Evolutionary conservation across 2,113 vertebrate species (phyloP).

Genomic region (Ibidorhyncha struthersii): DNA sequence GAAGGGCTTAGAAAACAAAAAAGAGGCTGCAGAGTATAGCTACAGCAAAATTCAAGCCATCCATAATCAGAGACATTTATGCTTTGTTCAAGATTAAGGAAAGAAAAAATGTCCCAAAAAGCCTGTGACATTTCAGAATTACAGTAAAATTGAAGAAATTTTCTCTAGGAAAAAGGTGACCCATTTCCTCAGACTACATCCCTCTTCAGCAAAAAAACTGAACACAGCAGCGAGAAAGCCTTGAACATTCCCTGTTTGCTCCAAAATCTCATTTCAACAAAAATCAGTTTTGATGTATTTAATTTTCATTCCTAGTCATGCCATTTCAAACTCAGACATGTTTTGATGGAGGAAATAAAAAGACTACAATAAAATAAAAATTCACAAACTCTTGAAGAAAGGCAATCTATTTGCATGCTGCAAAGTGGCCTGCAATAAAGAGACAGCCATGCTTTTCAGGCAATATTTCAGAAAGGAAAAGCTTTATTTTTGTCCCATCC

Average conservation of each 20-base stretch:
- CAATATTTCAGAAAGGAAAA: slow-evolving; percentile 7
- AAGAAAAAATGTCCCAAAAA: background rate
- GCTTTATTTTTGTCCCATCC: slow-evolving; percentile 28
- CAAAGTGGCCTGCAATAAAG: slow-evolving; percentile 34
- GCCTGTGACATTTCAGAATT: slow-evolving; percentile 32
- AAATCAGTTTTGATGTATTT: slow-evolving; percentile 66
- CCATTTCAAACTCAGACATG: slow-evolving; percentile 56
- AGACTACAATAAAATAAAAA: slow-evolving; percentile 54
- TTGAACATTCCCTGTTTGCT: slow-evolving; percentile 50
- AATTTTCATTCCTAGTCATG: slow-evolving; percentile 66
- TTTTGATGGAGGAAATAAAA: slow-evolving; percentile 63
- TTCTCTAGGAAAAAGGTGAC: slow-evolving; percentile 65
- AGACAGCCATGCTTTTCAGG: background rate
- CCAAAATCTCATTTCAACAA: slow-evolving; percentile 50
- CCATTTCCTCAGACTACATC: slow-evolving; percentile 60
- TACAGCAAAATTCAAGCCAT: slow-evolving; percentile 1
- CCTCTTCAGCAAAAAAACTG: slow-evolving; percentile 21
- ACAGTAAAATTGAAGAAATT: slow-evolving; percentile 43
- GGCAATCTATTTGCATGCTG: slow-evolving; percentile 19
- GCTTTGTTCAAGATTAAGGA: background rate
- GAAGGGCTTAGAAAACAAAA: background rate
- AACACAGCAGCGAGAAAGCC: slow-evolving; percentile 26
- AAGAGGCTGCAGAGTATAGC: background rate
- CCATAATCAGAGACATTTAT: slow-evolving; percentile 1
- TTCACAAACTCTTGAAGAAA: slow-evolving; percentile 40